Conservation (phyloP, 2,113 vertebrate genomes). For the Leiothrix lutea region DNA sequence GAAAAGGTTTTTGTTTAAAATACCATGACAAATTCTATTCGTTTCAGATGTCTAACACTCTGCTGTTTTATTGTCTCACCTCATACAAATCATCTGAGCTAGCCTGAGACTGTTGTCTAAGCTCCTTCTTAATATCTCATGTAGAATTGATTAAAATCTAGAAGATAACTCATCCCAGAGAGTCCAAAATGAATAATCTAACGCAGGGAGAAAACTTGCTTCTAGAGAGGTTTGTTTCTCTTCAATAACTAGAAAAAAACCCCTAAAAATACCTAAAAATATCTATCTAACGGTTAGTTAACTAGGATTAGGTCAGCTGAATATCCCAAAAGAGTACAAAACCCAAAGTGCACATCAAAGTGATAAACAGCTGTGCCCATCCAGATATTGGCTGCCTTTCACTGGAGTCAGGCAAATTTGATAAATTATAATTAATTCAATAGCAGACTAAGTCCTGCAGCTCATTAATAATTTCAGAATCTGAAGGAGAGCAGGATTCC, state of each 20-base stretch:
- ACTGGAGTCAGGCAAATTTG: neutral
- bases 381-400: neutral
- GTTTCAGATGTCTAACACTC: neutral
- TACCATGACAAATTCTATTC: neutral
- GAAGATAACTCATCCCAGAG: neutral
- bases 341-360: neutral
- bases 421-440: conserved; percentile 13
- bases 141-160: neutral
- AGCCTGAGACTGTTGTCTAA: neutral
- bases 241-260: neutral
- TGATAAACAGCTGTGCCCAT: neutral
- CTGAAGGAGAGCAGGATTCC: neutral
- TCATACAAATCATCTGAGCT: neutral
- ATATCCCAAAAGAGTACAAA: neutral
- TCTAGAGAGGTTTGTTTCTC: neutral
- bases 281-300: neutral
- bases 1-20: neutral
- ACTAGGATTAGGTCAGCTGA: neutral
- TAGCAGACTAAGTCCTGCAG: neutral
- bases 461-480: conserved; percentile 12
- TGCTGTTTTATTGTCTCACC: neutral
- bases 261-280: neutral
- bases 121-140: neutral
- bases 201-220: neutral
- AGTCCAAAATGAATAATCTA: neutral